Evolutionary conservation across 2,888 invertebrate genomes (phyloP), one percentile per base, ranked within the genome.

Genomic region (Parnassius apollo): DNA sequence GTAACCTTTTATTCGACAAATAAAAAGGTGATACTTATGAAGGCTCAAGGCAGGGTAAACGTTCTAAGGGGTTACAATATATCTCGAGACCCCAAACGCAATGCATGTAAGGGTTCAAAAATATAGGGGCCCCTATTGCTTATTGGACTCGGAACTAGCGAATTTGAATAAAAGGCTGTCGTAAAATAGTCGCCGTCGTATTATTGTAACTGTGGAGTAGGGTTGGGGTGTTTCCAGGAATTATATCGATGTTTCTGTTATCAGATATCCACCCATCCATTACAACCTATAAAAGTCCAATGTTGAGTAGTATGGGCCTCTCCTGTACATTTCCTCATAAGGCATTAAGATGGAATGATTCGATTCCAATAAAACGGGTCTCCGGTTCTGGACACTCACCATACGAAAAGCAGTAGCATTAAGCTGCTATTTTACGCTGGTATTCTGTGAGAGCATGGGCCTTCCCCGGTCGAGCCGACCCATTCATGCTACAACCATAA

Each of bases 121-220:
- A 83, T 83, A 83, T 82, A 77, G 75, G 69, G 69, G 72, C 65
- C 75, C 69, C 73, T 75, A 86, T 82, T 82, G 84, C 85, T 82
- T 88, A 88, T 86, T 85, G 87, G 85, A 79, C 74, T 72, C 79
- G 83, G 84, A 83, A 84, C 85, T 77, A 73, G 79, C 70, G 81
- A 84, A 91, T 91, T 91, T 91, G 88, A 90, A 91, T 90, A 90
- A 91, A 90, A 86, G 88, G 83, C 75, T 68, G 74, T 83, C 85
- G 82, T 91, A 88, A 90, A 91, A 87, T 88, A 85, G 86, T 85
- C 86, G 82, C 80, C 70, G 75, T 78, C 77, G 81, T 86, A 85
- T 88, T 89, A 90, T 88, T 84, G 82, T 78, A 75, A 76, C 72
- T 71, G 59, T 55, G 72, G 66, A 65, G 59, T 72, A 74, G 78